These are phyloP conservation scores for Acanthosepion lycidas DNA, from an alignment of 2,888 invertebrate genomes.

Conservation along the genomic window DNA sequence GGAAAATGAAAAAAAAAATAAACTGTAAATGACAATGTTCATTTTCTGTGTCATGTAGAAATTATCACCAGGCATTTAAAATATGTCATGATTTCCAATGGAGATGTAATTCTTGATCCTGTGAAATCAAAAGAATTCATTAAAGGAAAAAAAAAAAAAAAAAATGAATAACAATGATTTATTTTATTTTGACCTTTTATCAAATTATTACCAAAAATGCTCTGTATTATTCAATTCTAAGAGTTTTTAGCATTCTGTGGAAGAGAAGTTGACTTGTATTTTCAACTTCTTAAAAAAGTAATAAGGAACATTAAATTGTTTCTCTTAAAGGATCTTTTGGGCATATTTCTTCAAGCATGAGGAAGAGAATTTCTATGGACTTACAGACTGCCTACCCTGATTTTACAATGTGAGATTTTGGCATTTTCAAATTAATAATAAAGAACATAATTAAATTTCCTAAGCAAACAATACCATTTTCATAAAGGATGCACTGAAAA, in stretches of 20 bases:
- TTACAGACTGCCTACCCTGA: background rate
- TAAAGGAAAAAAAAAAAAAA: background rate
- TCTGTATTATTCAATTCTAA: background rate
- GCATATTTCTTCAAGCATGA: background rate
- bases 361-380: background rate
- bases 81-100: background rate
- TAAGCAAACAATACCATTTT: too few relatives aligned
- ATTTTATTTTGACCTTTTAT: background rate
- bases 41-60: background rate
- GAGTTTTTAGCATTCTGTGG: too few relatives aligned
- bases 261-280: background rate
- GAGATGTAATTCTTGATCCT: background rate
- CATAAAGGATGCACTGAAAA: too few relatives aligned
- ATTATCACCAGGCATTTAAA: background rate
- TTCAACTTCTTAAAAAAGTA: background rate
- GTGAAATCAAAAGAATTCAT: background rate
- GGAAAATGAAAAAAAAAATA: background rate
- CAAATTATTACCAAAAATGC: background rate
- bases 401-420: too few relatives aligned
- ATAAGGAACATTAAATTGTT: background rate
- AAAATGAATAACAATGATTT: background rate
- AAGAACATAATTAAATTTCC: background rate
- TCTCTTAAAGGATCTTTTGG: background rate
- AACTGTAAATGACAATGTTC: background rate
- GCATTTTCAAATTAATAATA: background rate